A percentile compares a stretch with the other conserved stretches of the same genome.
Evolutionary conservation across 2,888 invertebrate genomes (phyloP).

Genomic region (Glyphotaelius pellucidus): DNA sequence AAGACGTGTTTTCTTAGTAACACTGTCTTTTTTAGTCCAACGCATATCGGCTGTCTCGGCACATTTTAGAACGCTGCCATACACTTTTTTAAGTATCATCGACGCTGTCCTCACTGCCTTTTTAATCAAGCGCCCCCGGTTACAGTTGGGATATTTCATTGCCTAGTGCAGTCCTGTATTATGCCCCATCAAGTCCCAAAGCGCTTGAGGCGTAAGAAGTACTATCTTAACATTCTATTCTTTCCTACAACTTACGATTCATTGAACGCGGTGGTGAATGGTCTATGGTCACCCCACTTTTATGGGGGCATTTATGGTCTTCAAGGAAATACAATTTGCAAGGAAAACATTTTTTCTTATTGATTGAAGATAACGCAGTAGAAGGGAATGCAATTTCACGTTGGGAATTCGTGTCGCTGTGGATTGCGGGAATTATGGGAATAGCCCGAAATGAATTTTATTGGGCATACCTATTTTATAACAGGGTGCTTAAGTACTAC

Average conservation of each 20-base stretch:
- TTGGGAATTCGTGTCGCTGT: background rate
- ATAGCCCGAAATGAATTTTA: background rate
- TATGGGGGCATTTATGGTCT: constrained; percentile 6
- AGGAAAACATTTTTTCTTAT: background rate
- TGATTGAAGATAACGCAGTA: constrained; percentile 28
- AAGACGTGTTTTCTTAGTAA: too few species aligned
- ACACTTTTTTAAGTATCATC: background rate
- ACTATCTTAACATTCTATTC: constrained; percentile 43
- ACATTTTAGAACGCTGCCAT: background rate
- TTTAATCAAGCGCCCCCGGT: background rate
- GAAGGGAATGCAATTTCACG: background rate
- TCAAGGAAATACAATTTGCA: constrained; percentile 30
- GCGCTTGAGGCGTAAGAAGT: constrained; percentile 36
- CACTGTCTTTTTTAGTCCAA: too few species aligned
- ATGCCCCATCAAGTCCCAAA: constrained; percentile 18
- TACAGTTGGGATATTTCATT: background rate
- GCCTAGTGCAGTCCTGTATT: background rate
- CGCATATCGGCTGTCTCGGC: background rate
- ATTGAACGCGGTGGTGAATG: constrained; percentile 14
- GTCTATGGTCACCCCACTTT: constrained; percentile 29
- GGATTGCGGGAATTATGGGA: background rate
- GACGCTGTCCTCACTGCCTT: background rate
- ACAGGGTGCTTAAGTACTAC: background rate
- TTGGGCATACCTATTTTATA: background rate
- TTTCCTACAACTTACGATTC: constrained; percentile 35